Conservation (phyloP, 2,113 vertebrate species). For the Guaruba guarouba region DNA sequence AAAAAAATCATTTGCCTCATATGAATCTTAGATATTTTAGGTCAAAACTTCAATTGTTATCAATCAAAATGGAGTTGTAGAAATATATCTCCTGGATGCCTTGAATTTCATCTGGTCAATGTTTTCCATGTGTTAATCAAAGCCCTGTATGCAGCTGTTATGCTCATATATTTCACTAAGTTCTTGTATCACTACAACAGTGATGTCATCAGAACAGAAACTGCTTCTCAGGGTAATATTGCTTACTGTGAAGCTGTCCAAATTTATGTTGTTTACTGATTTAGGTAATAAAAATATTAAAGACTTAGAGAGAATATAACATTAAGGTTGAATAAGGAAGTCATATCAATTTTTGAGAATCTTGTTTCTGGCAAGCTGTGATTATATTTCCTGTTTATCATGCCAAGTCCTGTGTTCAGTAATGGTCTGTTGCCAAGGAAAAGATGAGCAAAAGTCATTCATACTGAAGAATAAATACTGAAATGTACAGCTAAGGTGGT, state of each 20-base stretch:
- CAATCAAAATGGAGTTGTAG: not conserved
- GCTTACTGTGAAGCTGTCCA: not conserved
- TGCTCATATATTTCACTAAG: not conserved
- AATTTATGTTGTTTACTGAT: not conserved
- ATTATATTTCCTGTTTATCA: not conserved
- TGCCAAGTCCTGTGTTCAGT: not conserved
- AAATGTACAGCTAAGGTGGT: not conserved
- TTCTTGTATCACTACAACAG: not conserved
- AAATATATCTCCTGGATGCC: not conserved
- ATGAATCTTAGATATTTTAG: not conserved
- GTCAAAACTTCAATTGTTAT: not conserved
- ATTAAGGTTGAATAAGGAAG: not conserved
- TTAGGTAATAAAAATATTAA: not conserved
- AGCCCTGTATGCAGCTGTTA: not conserved
- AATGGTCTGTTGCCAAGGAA: not conserved
- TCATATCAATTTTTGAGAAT: fast-evolving
- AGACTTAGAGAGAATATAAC: not conserved
- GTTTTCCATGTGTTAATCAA: not conserved
- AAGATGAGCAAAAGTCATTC: not conserved
- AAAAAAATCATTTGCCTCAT: not conserved
- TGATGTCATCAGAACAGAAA: not conserved
- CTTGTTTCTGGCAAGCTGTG: not conserved
- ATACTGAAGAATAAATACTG: not conserved
- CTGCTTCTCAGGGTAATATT: not conserved
- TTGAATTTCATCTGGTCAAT: not conserved